phyloP scores from a whole-genome alignment of 2,113 vertebrate species.

The Leucoraja erinaceus region DNA sequence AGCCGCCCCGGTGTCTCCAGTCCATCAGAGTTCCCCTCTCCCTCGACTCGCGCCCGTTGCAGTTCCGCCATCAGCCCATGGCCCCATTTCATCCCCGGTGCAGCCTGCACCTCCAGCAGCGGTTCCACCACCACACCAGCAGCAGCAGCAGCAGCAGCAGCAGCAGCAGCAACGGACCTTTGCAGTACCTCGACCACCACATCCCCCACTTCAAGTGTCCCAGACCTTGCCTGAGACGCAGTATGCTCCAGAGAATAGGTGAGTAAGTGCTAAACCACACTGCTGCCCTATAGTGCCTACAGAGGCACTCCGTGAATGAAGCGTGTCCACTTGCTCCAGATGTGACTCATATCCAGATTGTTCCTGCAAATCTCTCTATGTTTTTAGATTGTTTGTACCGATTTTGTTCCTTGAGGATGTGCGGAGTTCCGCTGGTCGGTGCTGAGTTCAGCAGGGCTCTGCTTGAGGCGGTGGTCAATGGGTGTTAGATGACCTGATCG shows the following conservation, averaged over 20 bases:
- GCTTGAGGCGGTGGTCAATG: neutral
- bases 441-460: neutral
- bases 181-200: conserved; percentile 69
- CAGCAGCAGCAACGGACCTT: conserved; percentile 65
- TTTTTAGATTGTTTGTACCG: neutral
- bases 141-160: conserved; percentile 53
- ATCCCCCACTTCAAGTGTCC: conserved; percentile 63
- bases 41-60: conserved; percentile 47
- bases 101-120: conserved; percentile 47
- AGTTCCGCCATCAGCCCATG: conserved; percentile 55
- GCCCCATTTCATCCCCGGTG: conserved; percentile 43
- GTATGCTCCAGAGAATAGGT: conserved; percentile 84
- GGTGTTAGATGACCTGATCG: neutral
- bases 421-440: neutral
- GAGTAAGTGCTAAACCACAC: conserved; percentile 39
- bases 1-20: conserved; percentile 74
- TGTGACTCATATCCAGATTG: neutral
- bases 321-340: neutral
- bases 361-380: neutral
- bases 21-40: conserved; percentile 52
- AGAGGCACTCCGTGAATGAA: neutral
- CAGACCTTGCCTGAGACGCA: conserved; percentile 72
- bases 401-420: neutral
- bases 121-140: conserved; percentile 50
- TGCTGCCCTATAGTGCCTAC: too few species aligned